phyloP scores from a whole-genome alignment of 53 echinoderm and acorn worm genomes.

The Holothuria leucospilota region DNA sequence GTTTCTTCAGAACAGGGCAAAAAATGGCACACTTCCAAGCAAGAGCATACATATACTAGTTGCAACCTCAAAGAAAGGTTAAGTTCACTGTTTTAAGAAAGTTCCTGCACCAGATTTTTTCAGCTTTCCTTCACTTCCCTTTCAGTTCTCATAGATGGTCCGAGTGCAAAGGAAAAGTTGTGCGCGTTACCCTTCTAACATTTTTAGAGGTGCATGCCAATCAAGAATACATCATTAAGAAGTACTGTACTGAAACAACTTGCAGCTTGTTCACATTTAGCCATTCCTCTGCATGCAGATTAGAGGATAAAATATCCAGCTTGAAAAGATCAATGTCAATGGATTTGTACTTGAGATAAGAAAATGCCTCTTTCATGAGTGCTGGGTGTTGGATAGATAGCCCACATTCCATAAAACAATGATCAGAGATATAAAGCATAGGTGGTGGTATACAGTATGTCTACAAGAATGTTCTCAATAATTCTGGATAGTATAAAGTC shows the following conservation, averaged over 20 bases:
- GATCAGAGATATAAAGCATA: background rate
- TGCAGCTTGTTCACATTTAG: background rate
- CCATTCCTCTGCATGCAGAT: conserved; percentile 10
- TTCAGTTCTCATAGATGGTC: no score
- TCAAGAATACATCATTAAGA: conserved; percentile 2
- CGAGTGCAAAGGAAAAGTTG: no score
- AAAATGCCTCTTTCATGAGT: background rate
- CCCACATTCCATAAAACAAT: background rate
- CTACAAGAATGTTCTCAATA: background rate
- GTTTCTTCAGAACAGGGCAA: no score
- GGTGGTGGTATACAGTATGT: background rate
- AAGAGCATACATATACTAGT: no score
- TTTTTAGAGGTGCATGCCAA: conserved; percentile 3
- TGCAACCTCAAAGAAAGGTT: no score
- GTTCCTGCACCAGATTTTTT: no score
- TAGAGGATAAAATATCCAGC: no score
- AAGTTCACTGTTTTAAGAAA: no score
- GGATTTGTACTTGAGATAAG: background rate
- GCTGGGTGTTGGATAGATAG: background rate
- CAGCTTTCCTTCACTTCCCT: no score
- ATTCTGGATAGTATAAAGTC: background rate
- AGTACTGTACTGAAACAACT: background rate
- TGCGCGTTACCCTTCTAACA: background rate
- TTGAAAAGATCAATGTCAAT: background rate
- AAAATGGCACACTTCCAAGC: no score